A percentile compares a stretch with the other conserved stretches of the same genome.
These are phyloP conservation scores for Stictonetta naevosa DNA, from an alignment of 2,113 vertebrate genomes.

Conservation along the genomic window DNA sequence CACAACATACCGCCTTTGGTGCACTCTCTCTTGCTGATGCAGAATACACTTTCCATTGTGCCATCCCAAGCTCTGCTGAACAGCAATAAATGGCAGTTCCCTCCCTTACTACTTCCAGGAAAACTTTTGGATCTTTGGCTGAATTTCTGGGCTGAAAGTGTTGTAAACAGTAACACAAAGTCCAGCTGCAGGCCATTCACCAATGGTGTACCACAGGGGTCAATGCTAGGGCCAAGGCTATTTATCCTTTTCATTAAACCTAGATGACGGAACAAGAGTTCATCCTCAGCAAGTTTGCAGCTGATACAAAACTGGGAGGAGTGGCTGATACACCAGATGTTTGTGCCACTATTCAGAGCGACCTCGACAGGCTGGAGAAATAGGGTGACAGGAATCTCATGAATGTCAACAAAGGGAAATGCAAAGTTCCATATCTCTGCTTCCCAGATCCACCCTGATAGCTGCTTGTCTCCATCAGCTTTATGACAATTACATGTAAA, in stretches of 20 bases:
- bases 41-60: background rate
- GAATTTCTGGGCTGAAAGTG: background rate
- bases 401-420: conserved; percentile 49
- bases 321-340: conserved; percentile 30
- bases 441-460: background rate
- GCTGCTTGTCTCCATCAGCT: background rate
- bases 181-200: background rate
- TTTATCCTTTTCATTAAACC: conserved; percentile 46
- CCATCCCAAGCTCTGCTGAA: background rate
- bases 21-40: background rate
- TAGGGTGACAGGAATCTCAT: background rate
- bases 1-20: background rate
- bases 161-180: background rate
- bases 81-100: background rate
- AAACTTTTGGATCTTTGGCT: background rate
- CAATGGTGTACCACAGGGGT: background rate
- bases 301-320: conserved; percentile 47
- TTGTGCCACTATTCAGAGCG: conserved; percentile 35
- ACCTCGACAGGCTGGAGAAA: conserved; percentile 1
- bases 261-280: conserved; percentile 15
- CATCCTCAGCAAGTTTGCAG: background rate
- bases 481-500: background rate
- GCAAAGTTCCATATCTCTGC: background rate
- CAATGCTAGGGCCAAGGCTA: background rate
- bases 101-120: background rate